Base-by-base conservation (phyloP, 2,797 vertebrate genomes). In the Muscicapa striata region DNA sequence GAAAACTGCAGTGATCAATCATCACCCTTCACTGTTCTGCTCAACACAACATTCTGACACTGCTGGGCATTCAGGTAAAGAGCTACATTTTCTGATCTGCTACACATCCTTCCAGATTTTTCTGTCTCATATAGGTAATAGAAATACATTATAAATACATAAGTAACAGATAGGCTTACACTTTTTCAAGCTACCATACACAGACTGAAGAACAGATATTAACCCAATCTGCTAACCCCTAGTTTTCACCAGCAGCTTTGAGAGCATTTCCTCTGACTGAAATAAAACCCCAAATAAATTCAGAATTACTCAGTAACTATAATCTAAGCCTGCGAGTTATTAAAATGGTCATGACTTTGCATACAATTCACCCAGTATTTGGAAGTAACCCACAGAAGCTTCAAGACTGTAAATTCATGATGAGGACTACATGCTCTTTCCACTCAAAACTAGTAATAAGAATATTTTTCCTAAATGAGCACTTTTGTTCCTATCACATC, bases 391-490 rank as follows among this genome's bases (percentile, higher is more conserved):
- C 61, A 77, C 15, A 75, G 54, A 81, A 83, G 30, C 36, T 78
- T 87, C 62, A 90, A 69, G 66, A 13, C 15, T 80, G 23, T 36
- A 91, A 43, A 62, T 86, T 59, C 66, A 38, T 59, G 26, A 66
- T 45, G 46, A 72, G 61, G 51, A 26, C 54, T 72, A 72, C 11
- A 18, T 2, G 4, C 74, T 93, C 51, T 86, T 94, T 87, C 59
- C 61, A 81, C 45, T 48, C 40, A 23, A 89, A 95, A 83, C 36
- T 51, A 83, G 26, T 23, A 79, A 67, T 27, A 72, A 52, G 45
- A 89, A 54, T 92, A 73, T 54, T 81, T 85, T 90, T 95, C 62
- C 61, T 92, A 89, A 85, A 85, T 34, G 14, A 80, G 19, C 13
- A 49, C 29, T 91, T 91, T 45, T 9, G 4, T 72, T 89, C 15